Percentiles rank a stretch among this genome's conserved stretches.
These are phyloP conservation scores for Sylvia borin DNA, from an alignment of 2,797 vertebrate genomes.

Conservation along the genomic window DNA sequence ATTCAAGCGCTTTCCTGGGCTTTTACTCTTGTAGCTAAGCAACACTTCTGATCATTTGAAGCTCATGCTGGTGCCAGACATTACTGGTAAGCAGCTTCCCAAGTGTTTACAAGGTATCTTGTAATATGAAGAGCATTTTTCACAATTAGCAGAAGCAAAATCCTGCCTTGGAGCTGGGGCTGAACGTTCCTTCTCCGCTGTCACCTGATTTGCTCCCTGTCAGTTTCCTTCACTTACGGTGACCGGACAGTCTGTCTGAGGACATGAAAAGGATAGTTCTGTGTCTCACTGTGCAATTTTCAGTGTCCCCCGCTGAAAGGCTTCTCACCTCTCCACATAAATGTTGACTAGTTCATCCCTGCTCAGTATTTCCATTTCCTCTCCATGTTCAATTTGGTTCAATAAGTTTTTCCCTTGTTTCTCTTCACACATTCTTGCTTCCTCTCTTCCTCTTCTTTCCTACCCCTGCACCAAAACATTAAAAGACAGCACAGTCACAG, in stretches of 20 bases:
- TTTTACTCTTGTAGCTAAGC: background rate
- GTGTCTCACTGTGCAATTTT: background rate
- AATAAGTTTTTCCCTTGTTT: background rate
- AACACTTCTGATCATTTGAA: background rate
- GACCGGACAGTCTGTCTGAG: background rate
- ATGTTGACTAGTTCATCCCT: background rate
- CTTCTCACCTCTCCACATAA: background rate
- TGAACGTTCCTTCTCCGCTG: background rate
- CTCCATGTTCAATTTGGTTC: background rate
- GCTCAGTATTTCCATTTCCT: background rate
- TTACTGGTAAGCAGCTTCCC: background rate
- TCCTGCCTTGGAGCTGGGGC: background rate
- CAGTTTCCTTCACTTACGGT: background rate
- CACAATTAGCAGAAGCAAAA: background rate
- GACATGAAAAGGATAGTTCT: background rate
- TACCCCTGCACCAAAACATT: background rate
- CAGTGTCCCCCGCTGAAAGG: background rate
- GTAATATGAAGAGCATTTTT: background rate
- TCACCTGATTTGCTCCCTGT: background rate
- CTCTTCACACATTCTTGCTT: background rate
- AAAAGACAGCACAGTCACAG: background rate
- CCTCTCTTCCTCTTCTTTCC: background rate
- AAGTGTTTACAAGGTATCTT: background rate
- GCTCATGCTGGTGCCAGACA: background rate
- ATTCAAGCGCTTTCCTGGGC: background rate